Evolutionary conservation across 2,113 vertebrate genomes (phyloP).

Genomic region (Tor tambroides): DNA sequence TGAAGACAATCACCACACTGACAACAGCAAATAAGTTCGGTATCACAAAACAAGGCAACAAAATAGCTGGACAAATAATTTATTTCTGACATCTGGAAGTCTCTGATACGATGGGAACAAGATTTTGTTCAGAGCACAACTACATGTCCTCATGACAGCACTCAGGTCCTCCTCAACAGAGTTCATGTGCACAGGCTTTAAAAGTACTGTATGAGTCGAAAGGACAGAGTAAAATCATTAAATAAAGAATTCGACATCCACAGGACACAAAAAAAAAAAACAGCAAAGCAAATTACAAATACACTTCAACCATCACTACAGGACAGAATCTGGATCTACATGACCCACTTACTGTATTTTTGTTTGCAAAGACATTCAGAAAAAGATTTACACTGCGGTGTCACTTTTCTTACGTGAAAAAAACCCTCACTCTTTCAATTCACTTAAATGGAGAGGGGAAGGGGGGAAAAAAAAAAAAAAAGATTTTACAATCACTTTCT

Average conservation of each 20-base stretch:
- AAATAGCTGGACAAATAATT: slow-evolving; percentile 69
- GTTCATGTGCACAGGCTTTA: slow-evolving; percentile 24
- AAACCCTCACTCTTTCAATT: slow-evolving; percentile 26
- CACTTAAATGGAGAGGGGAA: slow-evolving; percentile 46
- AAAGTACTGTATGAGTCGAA: slow-evolving; percentile 21
- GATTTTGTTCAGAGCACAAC: slow-evolving; percentile 41
- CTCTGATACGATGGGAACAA: slow-evolving; percentile 45
- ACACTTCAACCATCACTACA: slow-evolving; percentile 48
- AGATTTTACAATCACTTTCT: slow-evolving; percentile 68
- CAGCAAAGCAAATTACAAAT: slow-evolving; percentile 48
- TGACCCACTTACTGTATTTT: slow-evolving; percentile 39
- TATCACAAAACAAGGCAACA: background rate
- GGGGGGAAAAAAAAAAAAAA: slow-evolving; percentile 35
- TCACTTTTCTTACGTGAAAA: background rate
- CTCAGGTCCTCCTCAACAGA: slow-evolving; percentile 26
- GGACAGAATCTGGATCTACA: slow-evolving; percentile 36
- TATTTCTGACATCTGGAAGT: slow-evolving; percentile 64
- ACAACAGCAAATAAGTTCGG: background rate
- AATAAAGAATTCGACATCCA: slow-evolving; percentile 48
- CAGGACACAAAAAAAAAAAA: slow-evolving; percentile 43
- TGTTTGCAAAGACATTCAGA: slow-evolving; percentile 57
- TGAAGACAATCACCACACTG: background rate
- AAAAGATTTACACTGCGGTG: slow-evolving; percentile 51
- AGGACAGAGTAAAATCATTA: slow-evolving; percentile 49
- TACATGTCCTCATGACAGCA: slow-evolving; percentile 4